These are phyloP conservation scores for Patagioenas fasciata DNA, from an alignment of 2,113 vertebrate species.

Conservation along the genomic window DNA sequence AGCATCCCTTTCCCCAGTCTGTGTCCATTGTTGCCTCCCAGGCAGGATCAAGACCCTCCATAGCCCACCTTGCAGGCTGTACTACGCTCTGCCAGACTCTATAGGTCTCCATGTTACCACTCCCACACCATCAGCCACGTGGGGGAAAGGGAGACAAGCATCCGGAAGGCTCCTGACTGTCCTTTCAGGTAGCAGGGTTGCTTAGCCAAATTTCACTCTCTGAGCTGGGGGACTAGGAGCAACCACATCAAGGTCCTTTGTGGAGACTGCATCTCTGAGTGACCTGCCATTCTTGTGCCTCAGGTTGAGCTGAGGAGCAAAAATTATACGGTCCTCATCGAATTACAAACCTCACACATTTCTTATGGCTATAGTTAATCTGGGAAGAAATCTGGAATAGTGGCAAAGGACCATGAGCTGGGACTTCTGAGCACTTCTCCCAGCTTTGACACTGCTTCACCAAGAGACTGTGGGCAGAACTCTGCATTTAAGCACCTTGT, in stretches of 20 bases:
- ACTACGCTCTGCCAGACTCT: not conserved
- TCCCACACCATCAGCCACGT: rapidly evolving
- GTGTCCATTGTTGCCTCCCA: not conserved
- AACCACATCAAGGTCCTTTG: conserved; percentile 14
- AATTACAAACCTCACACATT: not conserved
- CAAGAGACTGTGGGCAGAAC: not conserved
- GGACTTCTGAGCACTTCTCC: not conserved
- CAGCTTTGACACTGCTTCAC: not conserved
- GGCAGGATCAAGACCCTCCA: not conserved
- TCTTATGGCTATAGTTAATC: not conserved
- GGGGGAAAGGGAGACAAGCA: rapidly evolving
- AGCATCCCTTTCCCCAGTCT: not conserved
- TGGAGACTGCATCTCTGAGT: not conserved
- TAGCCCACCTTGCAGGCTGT: not conserved
- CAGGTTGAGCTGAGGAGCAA: not conserved
- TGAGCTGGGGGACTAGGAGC: not conserved
- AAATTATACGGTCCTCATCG: not conserved
- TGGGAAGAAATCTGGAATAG: not conserved
- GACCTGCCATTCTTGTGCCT: not conserved
- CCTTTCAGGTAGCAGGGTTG: rapidly evolving
- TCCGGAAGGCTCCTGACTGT: not conserved
- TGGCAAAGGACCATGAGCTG: not conserved
- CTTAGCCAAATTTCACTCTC: not conserved
- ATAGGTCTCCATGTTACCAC: not conserved
- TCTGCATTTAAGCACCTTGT: not conserved